Evolutionary conservation across 2,888 invertebrate genomes (phyloP).

Genomic region (Nematopogon swammerdamellus): DNA sequence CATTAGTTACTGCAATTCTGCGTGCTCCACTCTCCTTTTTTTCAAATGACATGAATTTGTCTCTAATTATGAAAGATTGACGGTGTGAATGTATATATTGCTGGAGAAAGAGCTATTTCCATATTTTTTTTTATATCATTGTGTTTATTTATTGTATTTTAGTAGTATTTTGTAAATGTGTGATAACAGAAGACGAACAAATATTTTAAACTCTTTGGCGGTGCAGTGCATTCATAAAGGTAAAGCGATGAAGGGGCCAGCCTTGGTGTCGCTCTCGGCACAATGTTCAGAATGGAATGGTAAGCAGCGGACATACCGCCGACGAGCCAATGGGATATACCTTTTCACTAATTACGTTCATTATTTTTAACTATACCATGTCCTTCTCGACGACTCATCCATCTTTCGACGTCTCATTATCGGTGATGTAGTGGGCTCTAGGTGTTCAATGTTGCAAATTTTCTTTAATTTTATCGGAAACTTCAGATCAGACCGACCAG

Average conservation of each 20-base stretch:
- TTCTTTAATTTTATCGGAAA: conserved; percentile 26
- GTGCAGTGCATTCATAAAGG: not conserved
- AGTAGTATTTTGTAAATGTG: not conserved
- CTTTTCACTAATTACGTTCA: conserved; percentile 43
- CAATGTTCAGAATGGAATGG: conserved; percentile 37
- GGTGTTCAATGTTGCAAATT: not conserved
- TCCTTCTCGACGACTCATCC: conserved; percentile 20
- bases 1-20: too few species aligned
- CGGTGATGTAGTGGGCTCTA: not conserved
- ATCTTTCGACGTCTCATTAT: not conserved
- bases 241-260: conserved; percentile 26
- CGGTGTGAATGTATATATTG: too few species aligned
- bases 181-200: not conserved
- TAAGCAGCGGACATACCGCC: conserved; percentile 23
- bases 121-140: not conserved
- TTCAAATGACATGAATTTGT: too few species aligned
- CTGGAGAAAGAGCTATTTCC: too few species aligned
- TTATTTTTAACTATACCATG: conserved; percentile 57
- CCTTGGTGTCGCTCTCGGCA: conserved; percentile 39
- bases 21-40: too few species aligned
- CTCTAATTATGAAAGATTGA: not conserved
- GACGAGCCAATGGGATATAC: conserved; percentile 52
- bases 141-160: not conserved
- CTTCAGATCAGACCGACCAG: conserved; percentile 39
- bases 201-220: not conserved